These are phyloP conservation scores for Synergus laeviventris DNA, from an alignment of 2,888 invertebrate species.

Conservation along the genomic window DNA sequence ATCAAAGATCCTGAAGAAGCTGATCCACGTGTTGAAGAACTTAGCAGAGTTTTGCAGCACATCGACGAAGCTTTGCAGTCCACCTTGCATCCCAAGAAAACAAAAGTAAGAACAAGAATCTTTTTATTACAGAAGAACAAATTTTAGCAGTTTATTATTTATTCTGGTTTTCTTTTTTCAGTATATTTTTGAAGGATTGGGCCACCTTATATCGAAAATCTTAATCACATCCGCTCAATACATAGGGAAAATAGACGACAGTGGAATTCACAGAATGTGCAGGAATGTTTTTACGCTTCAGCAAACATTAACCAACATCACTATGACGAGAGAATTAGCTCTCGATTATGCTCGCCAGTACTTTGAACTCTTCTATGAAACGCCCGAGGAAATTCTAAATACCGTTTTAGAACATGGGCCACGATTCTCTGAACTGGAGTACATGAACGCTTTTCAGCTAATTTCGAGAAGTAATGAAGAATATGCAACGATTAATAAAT, in stretches of 20 bases:
- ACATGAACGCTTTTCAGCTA: slow-evolving; percentile 80
- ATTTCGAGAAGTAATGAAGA: slow-evolving; percentile 74
- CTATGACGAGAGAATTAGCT: slow-evolving; percentile 87
- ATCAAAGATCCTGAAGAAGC: slow-evolving; percentile 87
- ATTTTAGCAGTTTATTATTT: background rate
- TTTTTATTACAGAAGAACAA: slow-evolving; percentile 37
- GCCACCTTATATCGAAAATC: slow-evolving; percentile 87
- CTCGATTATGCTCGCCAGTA: slow-evolving; percentile 93
- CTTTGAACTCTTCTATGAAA: slow-evolving; percentile 89
- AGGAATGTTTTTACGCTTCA: slow-evolving; percentile 90
- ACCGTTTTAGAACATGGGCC: slow-evolving; percentile 91
- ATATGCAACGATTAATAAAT: slow-evolving; percentile 78
- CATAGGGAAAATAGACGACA: slow-evolving; percentile 88
- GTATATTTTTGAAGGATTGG: slow-evolving; percentile 94
- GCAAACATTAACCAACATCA: slow-evolving; percentile 90
- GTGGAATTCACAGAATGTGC: slow-evolving; percentile 90
- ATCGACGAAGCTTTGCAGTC: slow-evolving; percentile 88
- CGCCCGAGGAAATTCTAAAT: slow-evolving; percentile 89
- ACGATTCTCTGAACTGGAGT: slow-evolving; percentile 85
- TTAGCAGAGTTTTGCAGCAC: slow-evolving; percentile 86
- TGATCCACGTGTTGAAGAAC: slow-evolving; percentile 85
- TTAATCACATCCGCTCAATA: slow-evolving; percentile 88
- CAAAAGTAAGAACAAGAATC: slow-evolving; percentile 78
- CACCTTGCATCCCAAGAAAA: slow-evolving; percentile 86
- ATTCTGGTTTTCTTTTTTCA: slow-evolving; percentile 71